A percentile compares a stretch with the other conserved stretches of the same genome.
phyloP scores from a whole-genome alignment of 2,113 vertebrate genomes.

The Mesoclemmys tuberculata region DNA sequence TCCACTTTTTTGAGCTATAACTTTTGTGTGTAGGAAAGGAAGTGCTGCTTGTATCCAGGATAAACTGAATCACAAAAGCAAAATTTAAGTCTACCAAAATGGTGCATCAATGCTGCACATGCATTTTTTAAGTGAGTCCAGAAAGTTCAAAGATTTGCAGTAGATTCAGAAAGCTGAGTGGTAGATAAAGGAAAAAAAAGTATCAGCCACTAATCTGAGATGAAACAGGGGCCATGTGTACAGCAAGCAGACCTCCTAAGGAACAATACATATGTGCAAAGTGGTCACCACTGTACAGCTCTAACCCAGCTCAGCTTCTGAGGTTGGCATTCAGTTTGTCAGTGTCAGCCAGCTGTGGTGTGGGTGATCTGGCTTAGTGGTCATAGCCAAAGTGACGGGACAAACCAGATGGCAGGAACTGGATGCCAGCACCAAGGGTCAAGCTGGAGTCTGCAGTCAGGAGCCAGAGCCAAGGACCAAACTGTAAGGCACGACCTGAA shows the following conservation, averaged over 20 bases:
- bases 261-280: neutral
- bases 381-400: too few relatives aligned
- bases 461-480: too few relatives aligned
- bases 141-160: neutral
- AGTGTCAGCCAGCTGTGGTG: neutral
- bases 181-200: neutral
- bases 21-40: slow-evolving; percentile 19
- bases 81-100: slow-evolving; percentile 59
- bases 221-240: neutral
- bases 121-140: neutral
- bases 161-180: neutral
- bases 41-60: neutral
- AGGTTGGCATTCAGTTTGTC: too few relatives aligned
- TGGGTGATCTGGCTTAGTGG: too few relatives aligned
- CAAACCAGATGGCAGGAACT: too few relatives aligned
- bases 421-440: too few relatives aligned
- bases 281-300: neutral
- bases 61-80: slow-evolving; percentile 42
- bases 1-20: slow-evolving; percentile 5
- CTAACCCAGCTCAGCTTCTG: too few relatives aligned
- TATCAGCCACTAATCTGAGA: neutral
- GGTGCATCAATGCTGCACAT: neutral
- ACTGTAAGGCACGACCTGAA: too few relatives aligned
- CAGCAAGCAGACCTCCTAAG: neutral
- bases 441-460: too few relatives aligned